These are phyloP conservation scores for Aegithalos caudatus DNA, from an alignment of 2,113 vertebrate genomes.

Conservation along the genomic window DNA sequence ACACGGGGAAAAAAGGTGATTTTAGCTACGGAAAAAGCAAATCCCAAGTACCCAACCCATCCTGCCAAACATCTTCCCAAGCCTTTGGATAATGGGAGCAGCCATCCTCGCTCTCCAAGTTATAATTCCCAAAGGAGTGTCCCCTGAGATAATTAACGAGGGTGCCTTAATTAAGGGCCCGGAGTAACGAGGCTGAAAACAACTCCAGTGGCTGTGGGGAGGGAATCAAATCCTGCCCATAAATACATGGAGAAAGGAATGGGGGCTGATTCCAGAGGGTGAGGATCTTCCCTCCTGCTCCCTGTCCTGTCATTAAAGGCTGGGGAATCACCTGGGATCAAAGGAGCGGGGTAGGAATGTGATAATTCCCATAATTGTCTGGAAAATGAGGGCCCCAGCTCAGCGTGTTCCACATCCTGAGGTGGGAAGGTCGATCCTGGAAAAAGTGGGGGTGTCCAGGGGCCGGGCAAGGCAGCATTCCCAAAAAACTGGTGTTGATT, in stretches of 20 bases:
- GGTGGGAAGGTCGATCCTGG: constrained; percentile 29
- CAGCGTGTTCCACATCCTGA: not conserved
- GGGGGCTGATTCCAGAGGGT: not conserved
- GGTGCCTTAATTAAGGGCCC: constrained; percentile 50
- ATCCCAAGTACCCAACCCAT: not conserved
- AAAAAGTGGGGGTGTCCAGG: not conserved
- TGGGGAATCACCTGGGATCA: constrained; percentile 27
- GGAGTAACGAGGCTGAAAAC: constrained; percentile 20
- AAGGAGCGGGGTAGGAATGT: constrained; percentile 23
- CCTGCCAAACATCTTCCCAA: not conserved
- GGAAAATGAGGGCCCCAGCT: constrained; percentile 5
- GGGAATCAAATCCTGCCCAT: fast-evolving
- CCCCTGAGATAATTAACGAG: constrained; percentile 41
- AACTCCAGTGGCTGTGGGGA: not conserved
- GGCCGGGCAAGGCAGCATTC: not conserved
- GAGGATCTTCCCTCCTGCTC: not conserved
- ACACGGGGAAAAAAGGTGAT: fast-evolving
- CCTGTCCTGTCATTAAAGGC: constrained; percentile 33
- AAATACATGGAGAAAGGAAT: not conserved
- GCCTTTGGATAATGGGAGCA: not conserved
- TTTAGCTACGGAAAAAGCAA: not conserved
- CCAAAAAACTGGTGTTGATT: not conserved
- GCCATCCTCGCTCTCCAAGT: not conserved
- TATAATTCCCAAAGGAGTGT: constrained; percentile 33
- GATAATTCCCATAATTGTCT: not conserved